phyloP scores from a whole-genome alignment of 2,113 vertebrate genomes.

The Anhinga anhinga region DNA sequence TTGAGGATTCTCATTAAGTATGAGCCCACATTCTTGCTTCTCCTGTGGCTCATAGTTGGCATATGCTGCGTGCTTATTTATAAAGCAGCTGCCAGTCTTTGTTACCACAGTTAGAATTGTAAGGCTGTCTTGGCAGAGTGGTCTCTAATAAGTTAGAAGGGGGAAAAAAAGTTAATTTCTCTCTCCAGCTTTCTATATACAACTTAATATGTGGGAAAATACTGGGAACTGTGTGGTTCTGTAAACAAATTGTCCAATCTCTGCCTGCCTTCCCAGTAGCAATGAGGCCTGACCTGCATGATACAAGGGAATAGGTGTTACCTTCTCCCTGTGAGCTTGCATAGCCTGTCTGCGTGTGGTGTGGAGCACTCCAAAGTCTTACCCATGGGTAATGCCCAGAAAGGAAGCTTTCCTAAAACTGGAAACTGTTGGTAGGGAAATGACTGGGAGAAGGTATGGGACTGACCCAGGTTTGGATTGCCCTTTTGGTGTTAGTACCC shows the following conservation, averaged over 20 bases:
- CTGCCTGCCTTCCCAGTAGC: neutral
- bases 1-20: neutral
- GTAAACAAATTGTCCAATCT: neutral
- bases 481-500: neutral
- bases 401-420: neutral
- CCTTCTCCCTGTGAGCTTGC: neutral
- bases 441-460: neutral
- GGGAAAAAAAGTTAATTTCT: neutral
- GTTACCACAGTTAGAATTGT: neutral
- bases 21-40: neutral
- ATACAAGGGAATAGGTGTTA: neutral
- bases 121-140: neutral
- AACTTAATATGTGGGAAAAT: neutral
- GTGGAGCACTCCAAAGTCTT: neutral
- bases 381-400: neutral
- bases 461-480: neutral
- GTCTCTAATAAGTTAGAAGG: neutral
- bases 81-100: conserved; percentile 13
- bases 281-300: neutral
- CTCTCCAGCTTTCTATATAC: neutral
- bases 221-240: neutral
- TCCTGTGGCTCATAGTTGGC: neutral
- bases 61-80: neutral
- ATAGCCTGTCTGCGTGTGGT: neutral
- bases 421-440: neutral